Conservation (phyloP, 2,888 invertebrate genomes). For the Drosophila cracens region DNA sequence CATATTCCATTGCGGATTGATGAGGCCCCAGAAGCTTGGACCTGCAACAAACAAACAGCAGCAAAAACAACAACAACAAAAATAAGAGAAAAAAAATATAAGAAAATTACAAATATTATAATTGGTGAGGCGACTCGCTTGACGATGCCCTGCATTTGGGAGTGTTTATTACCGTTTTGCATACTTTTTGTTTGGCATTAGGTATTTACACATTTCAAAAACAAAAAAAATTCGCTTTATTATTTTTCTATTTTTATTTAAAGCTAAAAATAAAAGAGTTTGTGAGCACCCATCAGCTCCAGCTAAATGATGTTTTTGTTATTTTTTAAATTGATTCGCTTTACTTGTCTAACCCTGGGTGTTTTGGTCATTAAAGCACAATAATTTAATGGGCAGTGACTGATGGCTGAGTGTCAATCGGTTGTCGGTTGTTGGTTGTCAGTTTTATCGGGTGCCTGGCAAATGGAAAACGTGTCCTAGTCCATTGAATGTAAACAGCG, state of each 20-base stretch:
- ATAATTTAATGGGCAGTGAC: conserved; percentile 5
- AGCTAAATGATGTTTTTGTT: background rate
- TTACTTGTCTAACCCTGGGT: background rate
- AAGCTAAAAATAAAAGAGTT: background rate
- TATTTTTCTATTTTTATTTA: background rate
- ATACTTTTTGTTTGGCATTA: background rate
- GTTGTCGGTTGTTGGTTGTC: conserved; percentile 12
- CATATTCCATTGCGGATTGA: conserved; percentile 99
- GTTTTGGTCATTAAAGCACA: background rate
- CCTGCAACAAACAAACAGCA: conserved; percentile 87
- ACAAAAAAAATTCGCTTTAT: background rate
- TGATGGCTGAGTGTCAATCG: conserved; percentile 59
- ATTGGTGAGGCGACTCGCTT: background rate
- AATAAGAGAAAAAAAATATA: background rate
- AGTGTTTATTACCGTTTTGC: background rate
- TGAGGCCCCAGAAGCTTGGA: conserved; percentile 98
- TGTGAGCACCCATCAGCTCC: background rate
- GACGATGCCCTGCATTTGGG: background rate
- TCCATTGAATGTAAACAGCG: conserved; percentile 57
- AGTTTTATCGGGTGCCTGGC: background rate
- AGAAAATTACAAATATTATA: background rate
- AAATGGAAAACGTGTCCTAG: conserved; percentile 71
- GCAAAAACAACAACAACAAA: background rate
- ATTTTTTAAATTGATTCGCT: background rate
- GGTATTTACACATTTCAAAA: background rate